Base-by-base conservation (phyloP, 2,797 vertebrate species). In the Tauraco hartlaubi region DNA sequence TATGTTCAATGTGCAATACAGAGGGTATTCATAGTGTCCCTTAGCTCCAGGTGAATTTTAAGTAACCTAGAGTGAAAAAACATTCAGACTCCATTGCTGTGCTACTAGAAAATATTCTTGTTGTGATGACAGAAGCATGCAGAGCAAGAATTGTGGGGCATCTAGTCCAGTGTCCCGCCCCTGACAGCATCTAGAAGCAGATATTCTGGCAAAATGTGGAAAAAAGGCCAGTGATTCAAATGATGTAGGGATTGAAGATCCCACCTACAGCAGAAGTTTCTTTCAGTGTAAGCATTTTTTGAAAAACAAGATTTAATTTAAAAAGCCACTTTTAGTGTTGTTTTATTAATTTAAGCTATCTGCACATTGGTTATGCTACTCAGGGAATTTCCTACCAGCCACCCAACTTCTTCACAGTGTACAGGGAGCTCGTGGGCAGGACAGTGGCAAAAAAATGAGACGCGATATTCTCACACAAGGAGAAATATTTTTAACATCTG, bases 401-500 rank as follows among this genome's bases (percentile, higher is more conserved):
- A 77, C 22, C 19, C 55, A 37, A 85, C 39, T 72, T 21, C 23
- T 66, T 62, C 68, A 68, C 8, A 20, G 35, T 0, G 1, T 37
- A 51, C 25, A 76, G 29, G 25, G 67, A 90, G 39, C 35, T 69
- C 3, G 7, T 63, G 35, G 73, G 33, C 56, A 90, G 29, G 26
- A 51, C 56, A 83, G 19, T 6, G 56, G 52, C 39, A 74, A 74
- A 76, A 31, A 74, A 86, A 58, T 8, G 9, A 89, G 68, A 77
- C 3, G 6, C 0, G 0, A 9, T 46, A 54, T 72, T 85, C 48
- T 87, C 61, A 72, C 56, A 91, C 4, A 74, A 77, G 33, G 10
- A 82, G 39, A 92, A 90, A 26, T 74, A 61, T 64, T 94, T 95
- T 71, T 77, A 90, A 67, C 44, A 74, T 23, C 78, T 73, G n/a